Conservation (phyloP, 2,113 vertebrate genomes). For the Siniperca chuatsi region DNA sequence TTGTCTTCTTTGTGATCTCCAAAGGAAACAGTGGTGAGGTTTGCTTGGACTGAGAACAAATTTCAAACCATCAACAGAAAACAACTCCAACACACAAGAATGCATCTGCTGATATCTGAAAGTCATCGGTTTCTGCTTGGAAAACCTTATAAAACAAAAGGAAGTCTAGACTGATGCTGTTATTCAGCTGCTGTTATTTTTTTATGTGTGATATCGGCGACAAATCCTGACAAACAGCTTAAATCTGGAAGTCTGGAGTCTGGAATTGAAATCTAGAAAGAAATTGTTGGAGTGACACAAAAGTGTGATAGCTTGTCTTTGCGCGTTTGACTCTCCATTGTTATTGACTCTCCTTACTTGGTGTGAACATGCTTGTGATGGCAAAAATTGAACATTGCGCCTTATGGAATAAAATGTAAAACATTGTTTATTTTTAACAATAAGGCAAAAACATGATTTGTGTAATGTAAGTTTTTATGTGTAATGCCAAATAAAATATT, state of each 20-base stretch:
- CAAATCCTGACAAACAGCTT: not conserved
- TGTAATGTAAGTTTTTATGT: not conserved
- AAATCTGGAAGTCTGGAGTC: not conserved
- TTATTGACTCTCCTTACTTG: not conserved
- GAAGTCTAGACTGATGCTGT: not conserved
- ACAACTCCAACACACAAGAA: not conserved
- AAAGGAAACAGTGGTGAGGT: not conserved
- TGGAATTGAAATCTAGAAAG: not conserved
- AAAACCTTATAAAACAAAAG: not conserved
- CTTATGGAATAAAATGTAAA: not conserved
- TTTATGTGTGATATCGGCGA: not conserved
- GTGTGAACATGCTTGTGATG: not conserved
- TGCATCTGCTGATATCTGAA: not conserved
- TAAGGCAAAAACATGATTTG: not conserved
- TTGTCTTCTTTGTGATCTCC: not conserved
- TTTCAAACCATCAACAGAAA: constrained; percentile 21
- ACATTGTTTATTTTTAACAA: not conserved
- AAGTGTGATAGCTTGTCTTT: not conserved
- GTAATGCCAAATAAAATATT: not conserved
- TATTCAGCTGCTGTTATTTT: not conserved
- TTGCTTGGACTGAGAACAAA: constrained; percentile 4
- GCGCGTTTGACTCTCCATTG: not conserved
- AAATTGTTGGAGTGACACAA: not conserved
- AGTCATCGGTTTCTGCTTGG: not conserved
- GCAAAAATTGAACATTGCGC: too few species aligned